Evolutionary conservation across 2,888 invertebrate genomes (phyloP).

Genomic region (Sarcophaga rosellei): DNA sequence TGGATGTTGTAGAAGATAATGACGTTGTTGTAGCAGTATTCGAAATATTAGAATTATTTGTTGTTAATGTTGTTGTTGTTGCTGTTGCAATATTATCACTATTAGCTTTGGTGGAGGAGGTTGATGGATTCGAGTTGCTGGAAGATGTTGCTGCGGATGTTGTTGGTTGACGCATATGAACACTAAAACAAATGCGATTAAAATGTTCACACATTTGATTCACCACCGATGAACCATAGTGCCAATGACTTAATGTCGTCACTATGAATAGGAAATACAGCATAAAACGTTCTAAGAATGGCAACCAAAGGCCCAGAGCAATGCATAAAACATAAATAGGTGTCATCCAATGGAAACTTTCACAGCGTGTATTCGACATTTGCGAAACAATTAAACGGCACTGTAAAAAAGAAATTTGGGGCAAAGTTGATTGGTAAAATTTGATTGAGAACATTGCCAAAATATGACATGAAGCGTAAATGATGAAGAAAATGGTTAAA

Average conservation of each 20-base stretch:
- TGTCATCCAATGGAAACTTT: conserved; percentile 84
- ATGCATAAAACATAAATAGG: conserved; percentile 77
- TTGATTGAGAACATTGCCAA: no score
- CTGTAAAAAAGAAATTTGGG: conserved; percentile 82
- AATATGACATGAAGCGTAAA: no score
- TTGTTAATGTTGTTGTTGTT: conserved; percentile 55
- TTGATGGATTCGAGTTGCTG: background rate
- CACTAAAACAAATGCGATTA: conserved; percentile 91
- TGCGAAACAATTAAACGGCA: conserved; percentile 98
- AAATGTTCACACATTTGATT: conserved; percentile 97
- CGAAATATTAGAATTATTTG: conserved; percentile 68
- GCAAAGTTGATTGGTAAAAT: no score
- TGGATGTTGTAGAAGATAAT: conserved; percentile 36
- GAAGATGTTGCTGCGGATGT: conserved; percentile 7
- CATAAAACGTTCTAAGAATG: conserved; percentile 85
- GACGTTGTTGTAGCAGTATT: background rate
- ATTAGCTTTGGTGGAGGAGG: conserved; percentile 49
- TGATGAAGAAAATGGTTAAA: no score
- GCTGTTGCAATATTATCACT: conserved; percentile 56
- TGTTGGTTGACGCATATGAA: conserved; percentile 71
- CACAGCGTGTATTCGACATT: conserved; percentile 97
- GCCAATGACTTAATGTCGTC: conserved; percentile 90
- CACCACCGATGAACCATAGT: conserved; percentile 97
- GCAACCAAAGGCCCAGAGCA: conserved; percentile 76
- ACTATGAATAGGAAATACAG: conserved; percentile 88